These are phyloP conservation scores for Amyelois transitella DNA, from an alignment of 1,140 invertebrate species.

Conservation along the genomic window DNA sequence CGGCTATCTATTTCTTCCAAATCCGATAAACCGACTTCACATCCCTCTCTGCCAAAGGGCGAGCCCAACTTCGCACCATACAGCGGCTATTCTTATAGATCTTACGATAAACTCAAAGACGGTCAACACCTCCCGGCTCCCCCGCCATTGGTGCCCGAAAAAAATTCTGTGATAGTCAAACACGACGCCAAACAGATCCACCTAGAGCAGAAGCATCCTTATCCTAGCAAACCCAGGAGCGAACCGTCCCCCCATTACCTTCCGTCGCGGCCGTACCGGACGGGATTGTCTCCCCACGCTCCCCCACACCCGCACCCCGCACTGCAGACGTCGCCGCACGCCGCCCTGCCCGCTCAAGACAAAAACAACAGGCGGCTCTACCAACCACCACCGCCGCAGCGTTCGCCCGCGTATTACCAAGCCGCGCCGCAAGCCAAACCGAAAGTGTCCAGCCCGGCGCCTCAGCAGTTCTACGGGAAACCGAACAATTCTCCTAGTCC, in stretches of 20 bases:
- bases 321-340: slow-evolving; percentile 73
- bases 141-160: slow-evolving; percentile 79
- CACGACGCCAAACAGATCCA: slow-evolving; percentile 80
- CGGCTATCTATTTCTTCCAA: slow-evolving; percentile 56
- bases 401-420: slow-evolving; percentile 79
- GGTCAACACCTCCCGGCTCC: slow-evolving; percentile 74
- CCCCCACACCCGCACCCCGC: slow-evolving; percentile 70
- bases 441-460: slow-evolving; percentile 85
- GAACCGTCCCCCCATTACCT: slow-evolving; percentile 78
- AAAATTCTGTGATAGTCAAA: slow-evolving; percentile 86
- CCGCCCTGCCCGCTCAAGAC: slow-evolving; percentile 78
- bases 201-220: slow-evolving; percentile 76
- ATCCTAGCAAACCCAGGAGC: slow-evolving; percentile 77
- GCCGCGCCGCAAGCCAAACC: slow-evolving; percentile 77
- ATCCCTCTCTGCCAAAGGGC: slow-evolving; percentile 79
- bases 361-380: slow-evolving; percentile 78
- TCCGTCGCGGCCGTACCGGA: slow-evolving; percentile 77
- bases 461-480: slow-evolving; percentile 86
- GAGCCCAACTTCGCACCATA: slow-evolving; percentile 84
- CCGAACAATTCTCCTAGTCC: slow-evolving; percentile 78
- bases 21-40: slow-evolving; percentile 74
- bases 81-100: slow-evolving; percentile 70
- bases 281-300: slow-evolving; percentile 73
- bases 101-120: slow-evolving; percentile 73
- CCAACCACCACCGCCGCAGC: slow-evolving; percentile 83